A percentile compares a stretch with the other conserved stretches of the same genome.
These are phyloP conservation scores for Pyrocoelia pectoralis DNA, from an alignment of 2,888 invertebrate species.

Conservation along the genomic window DNA sequence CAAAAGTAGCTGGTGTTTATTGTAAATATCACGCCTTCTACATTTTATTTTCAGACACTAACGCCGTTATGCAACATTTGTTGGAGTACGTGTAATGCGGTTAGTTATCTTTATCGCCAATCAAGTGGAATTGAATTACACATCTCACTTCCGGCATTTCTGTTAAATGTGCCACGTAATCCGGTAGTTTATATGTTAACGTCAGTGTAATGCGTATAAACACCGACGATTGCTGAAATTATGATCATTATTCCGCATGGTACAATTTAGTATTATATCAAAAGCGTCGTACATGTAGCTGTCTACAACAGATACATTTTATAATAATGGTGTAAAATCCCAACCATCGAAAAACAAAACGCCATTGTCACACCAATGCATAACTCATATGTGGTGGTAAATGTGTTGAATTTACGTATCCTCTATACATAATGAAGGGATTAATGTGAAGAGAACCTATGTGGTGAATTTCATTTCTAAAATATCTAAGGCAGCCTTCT, in stretches of 20 bases:
- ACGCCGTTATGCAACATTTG: no score
- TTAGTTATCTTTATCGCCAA: neutral
- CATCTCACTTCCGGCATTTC: conserved; percentile 20
- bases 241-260: neutral
- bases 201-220: conserved; percentile 18
- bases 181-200: conserved; percentile 17
- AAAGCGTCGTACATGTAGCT: conserved; percentile 14
- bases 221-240: conserved; percentile 16
- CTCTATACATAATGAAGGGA: neutral
- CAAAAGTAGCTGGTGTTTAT: no score
- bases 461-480: neutral
- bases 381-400: conserved; percentile 14
- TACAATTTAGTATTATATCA: conserved; percentile 17
- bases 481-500: conserved; percentile 10
- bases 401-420: conserved; percentile 19
- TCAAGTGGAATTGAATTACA: conserved; percentile 1
- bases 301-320: conserved; percentile 26
- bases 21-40: no score
- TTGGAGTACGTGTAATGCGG: no score
- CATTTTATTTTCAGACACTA: no score
- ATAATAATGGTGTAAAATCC: conserved; percentile 15
- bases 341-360: conserved; percentile 13
- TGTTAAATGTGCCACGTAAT: conserved; percentile 18
- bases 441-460: neutral
- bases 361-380: conserved; percentile 14